Base-by-base conservation (phyloP, 2,797 vertebrate species). In the Lates japonicus region DNA sequence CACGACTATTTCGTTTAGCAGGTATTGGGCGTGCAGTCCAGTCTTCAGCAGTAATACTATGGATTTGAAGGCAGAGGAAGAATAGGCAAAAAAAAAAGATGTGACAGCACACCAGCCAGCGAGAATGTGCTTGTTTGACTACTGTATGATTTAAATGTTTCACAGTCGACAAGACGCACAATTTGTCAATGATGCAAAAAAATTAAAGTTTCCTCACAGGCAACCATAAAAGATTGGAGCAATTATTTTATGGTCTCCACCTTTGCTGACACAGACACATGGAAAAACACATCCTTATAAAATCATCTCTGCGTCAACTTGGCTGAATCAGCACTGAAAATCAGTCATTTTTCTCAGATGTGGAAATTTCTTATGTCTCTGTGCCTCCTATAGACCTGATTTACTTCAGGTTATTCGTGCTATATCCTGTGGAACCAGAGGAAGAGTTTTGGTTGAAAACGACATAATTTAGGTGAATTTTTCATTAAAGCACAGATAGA, bases 401-500 rank as follows among this genome's bases (percentile, higher is more conserved):
- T 90, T 81, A 89, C 79, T 62, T 78, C 20, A 67, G 20, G 60
- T 80, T 76, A 82, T 86, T 80, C 74, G 59, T 29, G 39, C 68
- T 37, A 58, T 52, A 77, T 80, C 46, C 35, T 5, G 37, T 25
- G 68, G 39, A 78, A 83, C 59, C n/a, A 19, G 52, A 78, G 70
- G 79, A 88, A 80, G 74, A 70, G 68, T 87, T 87, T 87, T 57
- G 76, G 71, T 61, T 74, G 60, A 83, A 92, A 90, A 90, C 37
- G 69, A 90, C 87, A 90, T 91, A 44, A 92, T 92, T 92, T 85
- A 85, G 84, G 86, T 86, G 88, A 88, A 82, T 91, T 88, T 90
- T 90, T 91, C 84, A 93, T 94, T 94, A 91, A 88, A 82, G 74
- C 75, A 78, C 51, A 80, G 88, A 90, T 88, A 78, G 84, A 90